These are phyloP conservation scores for Glossophaga mutica DNA, from an alignment of 2,797 vertebrate genomes.

Conservation along the genomic window DNA sequence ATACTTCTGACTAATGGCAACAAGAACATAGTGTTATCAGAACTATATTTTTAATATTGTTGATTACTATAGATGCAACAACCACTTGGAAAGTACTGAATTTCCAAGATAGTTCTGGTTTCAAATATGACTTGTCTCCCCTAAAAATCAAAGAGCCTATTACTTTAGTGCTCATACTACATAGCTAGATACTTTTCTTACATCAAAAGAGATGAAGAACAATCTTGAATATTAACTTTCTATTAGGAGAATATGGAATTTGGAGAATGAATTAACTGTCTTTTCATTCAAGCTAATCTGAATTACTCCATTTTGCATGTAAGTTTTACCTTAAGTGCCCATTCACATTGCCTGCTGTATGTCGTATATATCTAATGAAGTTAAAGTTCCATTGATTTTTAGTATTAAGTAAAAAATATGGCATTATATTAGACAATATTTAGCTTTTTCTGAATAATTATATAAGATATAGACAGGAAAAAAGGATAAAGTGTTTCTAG, in stretches of 20 bases:
- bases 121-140: background rate
- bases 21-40: background rate
- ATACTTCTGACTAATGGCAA: background rate
- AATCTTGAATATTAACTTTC: constrained; percentile 24
- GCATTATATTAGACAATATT: constrained; percentile 4
- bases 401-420: constrained; percentile 7
- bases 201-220: background rate
- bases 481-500: background rate
- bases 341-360: background rate
- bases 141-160: background rate
- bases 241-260: background rate
- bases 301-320: constrained; percentile 33
- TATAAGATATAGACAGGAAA: constrained; percentile 18
- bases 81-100: constrained; percentile 7
- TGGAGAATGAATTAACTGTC: background rate
- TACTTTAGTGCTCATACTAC: constrained; percentile 4
- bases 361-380: background rate
- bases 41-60: constrained; percentile 16
- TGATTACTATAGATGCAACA: background rate
- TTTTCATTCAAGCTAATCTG: constrained; percentile 25
- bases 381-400: constrained; percentile 51
- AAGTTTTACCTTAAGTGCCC: constrained; percentile 14
- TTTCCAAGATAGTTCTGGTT: constrained; percentile 31
- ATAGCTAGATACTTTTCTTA: background rate
- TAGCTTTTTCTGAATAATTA: constrained; percentile 14